A percentile compares a stretch with the other conserved stretches of the same genome.
phyloP scores from a whole-genome alignment of 2,888 invertebrate genomes.

The Erpobdella octoculata region DNA sequence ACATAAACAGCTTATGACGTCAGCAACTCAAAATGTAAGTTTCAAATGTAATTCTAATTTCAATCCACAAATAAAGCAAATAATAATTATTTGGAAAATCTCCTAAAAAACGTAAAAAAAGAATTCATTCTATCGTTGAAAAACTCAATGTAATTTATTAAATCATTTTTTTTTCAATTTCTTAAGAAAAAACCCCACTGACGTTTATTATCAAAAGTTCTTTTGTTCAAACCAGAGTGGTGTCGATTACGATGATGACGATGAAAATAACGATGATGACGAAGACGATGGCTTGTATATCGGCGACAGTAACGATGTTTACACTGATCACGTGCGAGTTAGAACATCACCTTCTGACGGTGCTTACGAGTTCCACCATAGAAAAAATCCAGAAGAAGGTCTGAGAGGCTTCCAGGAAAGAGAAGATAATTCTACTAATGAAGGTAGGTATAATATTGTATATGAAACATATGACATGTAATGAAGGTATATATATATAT shows the following conservation, averaged over 20 bases:
- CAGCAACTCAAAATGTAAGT: too few relatives aligned
- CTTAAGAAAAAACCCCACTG: too few relatives aligned
- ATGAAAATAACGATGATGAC: neutral
- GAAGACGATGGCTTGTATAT: neutral
- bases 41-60: too few relatives aligned
- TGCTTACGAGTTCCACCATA: neutral
- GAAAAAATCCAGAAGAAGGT: neutral
- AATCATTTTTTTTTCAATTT: neutral
- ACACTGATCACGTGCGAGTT: neutral
- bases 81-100: too few relatives aligned
- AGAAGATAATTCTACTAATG: neutral
- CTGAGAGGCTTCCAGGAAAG: neutral
- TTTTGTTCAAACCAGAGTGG: neutral
- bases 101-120: too few relatives aligned
- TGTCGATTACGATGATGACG: neutral
- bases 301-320: neutral
- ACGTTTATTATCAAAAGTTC: neutral
- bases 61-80: too few relatives aligned
- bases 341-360: neutral
- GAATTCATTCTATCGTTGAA: neutral
- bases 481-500: too few relatives aligned
- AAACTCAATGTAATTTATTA: neutral
- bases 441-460: neutral
- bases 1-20: too few relatives aligned
- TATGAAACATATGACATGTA: neutral